Evolutionary conservation across 2,888 invertebrate genomes (phyloP).

Genomic region (Synergus itoensis): DNA sequence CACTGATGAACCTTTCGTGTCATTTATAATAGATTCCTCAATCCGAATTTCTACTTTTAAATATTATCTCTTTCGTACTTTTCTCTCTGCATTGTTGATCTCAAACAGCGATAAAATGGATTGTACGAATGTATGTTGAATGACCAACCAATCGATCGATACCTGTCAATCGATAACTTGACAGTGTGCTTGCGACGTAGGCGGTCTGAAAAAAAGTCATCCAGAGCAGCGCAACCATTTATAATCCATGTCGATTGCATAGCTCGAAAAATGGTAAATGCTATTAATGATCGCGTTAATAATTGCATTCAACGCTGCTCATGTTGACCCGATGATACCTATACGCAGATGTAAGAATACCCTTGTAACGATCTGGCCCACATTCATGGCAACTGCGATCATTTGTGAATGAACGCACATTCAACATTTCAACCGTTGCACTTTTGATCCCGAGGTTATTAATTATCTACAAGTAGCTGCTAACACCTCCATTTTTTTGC

Average conservation of each 20-base stretch:
- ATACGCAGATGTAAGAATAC: constrained; percentile 62
- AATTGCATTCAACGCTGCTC: constrained; percentile 65
- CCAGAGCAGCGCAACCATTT: constrained; percentile 51
- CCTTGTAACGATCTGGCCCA: constrained; percentile 67
- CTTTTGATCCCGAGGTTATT: constrained; percentile 68
- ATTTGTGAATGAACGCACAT: constrained; percentile 66
- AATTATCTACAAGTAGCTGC: constrained; percentile 64
- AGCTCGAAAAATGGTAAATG: constrained; percentile 66
- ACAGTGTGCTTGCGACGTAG: constrained; percentile 30
- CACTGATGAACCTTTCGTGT: neutral
- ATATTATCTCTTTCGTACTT: neutral
- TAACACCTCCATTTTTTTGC: constrained; percentile 37
- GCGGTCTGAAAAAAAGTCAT: constrained; percentile 42
- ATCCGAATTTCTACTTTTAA: neutral
- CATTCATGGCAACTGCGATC: constrained; percentile 62
- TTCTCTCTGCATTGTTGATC: neutral
- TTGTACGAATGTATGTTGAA: neutral
- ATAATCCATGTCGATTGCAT: constrained; percentile 63
- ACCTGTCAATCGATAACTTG: constrained; percentile 32
- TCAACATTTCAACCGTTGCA: constrained; percentile 57
- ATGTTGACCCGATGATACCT: constrained; percentile 62
- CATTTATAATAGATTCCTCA: neutral
- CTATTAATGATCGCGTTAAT: constrained; percentile 68
- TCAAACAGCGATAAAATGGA: neutral
- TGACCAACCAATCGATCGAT: neutral